Base-by-base conservation (phyloP, 2,888 invertebrate genomes). In the Coelinius sp. region DNA sequence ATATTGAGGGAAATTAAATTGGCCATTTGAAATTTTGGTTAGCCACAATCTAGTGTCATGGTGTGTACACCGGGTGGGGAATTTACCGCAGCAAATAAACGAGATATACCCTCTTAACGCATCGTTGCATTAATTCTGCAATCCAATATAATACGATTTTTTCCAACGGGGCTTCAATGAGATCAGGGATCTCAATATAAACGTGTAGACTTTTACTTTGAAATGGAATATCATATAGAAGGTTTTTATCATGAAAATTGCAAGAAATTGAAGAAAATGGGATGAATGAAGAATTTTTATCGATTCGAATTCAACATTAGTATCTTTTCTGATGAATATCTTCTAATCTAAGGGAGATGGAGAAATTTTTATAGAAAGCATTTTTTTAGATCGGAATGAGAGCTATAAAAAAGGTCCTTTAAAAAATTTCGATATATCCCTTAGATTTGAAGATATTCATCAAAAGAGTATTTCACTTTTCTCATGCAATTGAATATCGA, bases 101-200 rank as follows among this genome's bases (percentile, higher is more conserved):
- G 56, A 14, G 56, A 56, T n/a, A 56, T 56, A 31, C 17, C 56
- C 56, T 31, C 56, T 56, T 56, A 56, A 56, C 56, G 56, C 56
- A 56, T 56, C 56, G 17, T 31, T 27, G 56, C 27, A 31, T 56
- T 56, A 56, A 56, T 56, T 56, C 56, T 49, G 14, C 56, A 56
- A 56, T 56, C 56, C 56, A 56, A 56, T 56, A 56, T 56, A 27
- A 17, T 56, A 17, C 56, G 56, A 17, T 4, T 17, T 56, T 27
- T 31, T 8, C 56, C 56, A 56, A 56, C 56, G 27, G 56, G 56
- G 56, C 56, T 56, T 56, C 56, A 56, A 56, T 56, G 14, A 5
- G 2, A 56, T 25, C 25, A 56, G 14, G 27, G 27, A 27, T 31
- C 17, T 8, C 52, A 22, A 8, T 1, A 14, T 7, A 31, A 25